A percentile compares a stretch with the other conserved stretches of the same genome.
Evolutionary conservation across 1,140 invertebrate species (phyloP).

Genomic region (Hyposmocoma kahamanoa): DNA sequence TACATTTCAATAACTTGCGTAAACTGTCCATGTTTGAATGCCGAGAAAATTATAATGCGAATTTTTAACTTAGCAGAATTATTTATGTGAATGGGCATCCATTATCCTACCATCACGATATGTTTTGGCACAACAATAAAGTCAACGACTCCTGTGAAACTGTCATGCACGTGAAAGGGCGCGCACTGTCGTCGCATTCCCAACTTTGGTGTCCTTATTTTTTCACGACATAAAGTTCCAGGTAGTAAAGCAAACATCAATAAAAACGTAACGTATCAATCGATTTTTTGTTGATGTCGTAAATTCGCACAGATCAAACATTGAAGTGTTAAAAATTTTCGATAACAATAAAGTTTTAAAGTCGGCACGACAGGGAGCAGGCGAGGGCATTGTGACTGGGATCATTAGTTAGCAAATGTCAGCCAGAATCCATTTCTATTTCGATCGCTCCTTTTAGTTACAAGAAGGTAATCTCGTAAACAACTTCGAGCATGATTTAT

Average conservation of each 20-base stretch:
- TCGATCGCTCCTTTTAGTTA: conserved; percentile 45
- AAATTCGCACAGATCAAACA: conserved; percentile 71
- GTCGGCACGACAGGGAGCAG: conserved; percentile 45
- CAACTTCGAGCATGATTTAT: conserved; percentile 54
- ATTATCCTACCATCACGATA: conserved; percentile 38
- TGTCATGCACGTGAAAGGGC: conserved; percentile 41
- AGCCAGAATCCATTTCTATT: conserved; percentile 40
- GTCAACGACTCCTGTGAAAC: conserved; percentile 43
- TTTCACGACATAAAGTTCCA: conserved; percentile 47
- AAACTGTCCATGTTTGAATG: no score
- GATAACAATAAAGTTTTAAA: conserved; percentile 51
- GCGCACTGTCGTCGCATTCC: conserved; percentile 31
- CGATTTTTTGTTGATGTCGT: conserved; percentile 54
- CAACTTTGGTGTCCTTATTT: conserved; percentile 41
- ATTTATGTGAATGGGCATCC: conserved; percentile 33
- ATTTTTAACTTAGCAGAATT: not conserved
- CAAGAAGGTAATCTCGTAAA: conserved; percentile 58
- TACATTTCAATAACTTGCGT: no score
- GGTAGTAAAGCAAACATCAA: conserved; percentile 65
- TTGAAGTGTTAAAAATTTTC: conserved; percentile 67
- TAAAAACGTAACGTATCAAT: conserved; percentile 70
- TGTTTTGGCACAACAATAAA: conserved; percentile 36
- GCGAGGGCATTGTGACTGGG: conserved; percentile 25
- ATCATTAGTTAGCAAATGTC: conserved; percentile 66
- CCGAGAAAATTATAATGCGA: no score